Base-by-base conservation (phyloP, 2,797 vertebrate species). In the Sebastes aleutianus region DNA sequence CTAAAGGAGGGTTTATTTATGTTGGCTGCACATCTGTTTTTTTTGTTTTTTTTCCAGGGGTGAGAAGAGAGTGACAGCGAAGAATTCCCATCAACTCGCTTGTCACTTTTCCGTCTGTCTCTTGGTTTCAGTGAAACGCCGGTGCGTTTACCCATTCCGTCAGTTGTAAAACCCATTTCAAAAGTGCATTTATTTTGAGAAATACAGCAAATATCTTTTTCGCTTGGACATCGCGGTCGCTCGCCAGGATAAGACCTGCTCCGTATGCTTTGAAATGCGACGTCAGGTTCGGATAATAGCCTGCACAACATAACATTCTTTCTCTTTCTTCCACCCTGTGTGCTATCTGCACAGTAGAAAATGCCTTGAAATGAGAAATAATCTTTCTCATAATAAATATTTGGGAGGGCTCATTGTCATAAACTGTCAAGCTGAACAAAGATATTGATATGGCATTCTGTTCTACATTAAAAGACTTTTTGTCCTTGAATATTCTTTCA, bases 61-160 rank as follows among this genome's bases (percentile, higher is more conserved):
- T 82, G 90, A 93, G 88, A 79, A 83, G 65, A 90, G 88, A 91
- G 92, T 94, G 92, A 93, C 90, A 88, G 90, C 82, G 90, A 93
- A 91, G 91, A 93, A 94, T 95, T 94, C 91, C 90, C 91, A 95
- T 95, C 92, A 94, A 92, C 88, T 89, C 78, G 74, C 90, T 84
- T 91, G 92, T 94, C 90, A 94, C 91, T 94, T 91, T 82, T 88
- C 86, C 75, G 75, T 91, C 93, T 84, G 87, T 88, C 87, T 91
- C 81, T 89, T 88, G 79, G 90, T 80, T 92, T 90, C 70, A 76
- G 79, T 58, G 81, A 80, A 85, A 91, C 78, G 85, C 88, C 89
- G 69, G 88, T 85, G 90, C 89, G 82, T 90, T 91, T 93, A 87
- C n/a, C n/a, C n/a, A n/a, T n/a, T n/a, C n/a, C 85, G 92, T 93